Evolutionary conservation across 92 coral and sea anemone species (phyloP).

Genomic region (Chrysogorgia sp.): DNA sequence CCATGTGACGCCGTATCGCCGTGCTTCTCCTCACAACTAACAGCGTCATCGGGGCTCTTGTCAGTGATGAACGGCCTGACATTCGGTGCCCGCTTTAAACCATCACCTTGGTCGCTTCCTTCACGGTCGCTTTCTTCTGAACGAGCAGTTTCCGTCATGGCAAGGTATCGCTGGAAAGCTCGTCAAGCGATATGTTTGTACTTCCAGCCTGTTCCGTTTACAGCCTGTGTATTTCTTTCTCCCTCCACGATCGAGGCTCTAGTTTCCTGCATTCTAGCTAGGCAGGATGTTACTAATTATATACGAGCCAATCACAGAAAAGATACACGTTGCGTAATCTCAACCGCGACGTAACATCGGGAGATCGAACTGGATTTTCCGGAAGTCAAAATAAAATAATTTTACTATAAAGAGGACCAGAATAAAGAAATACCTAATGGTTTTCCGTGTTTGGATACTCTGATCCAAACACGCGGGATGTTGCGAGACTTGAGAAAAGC

Average conservation of each 20-base stretch:
- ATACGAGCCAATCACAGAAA: conserved; percentile 14
- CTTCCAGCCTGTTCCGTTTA: not conserved
- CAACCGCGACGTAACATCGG: too few relatives aligned
- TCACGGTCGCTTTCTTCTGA: not conserved
- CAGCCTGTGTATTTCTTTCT: not conserved
- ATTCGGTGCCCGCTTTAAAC: not conserved
- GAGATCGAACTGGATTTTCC: too few relatives aligned
- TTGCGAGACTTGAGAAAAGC: too few relatives aligned
- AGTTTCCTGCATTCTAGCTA: not conserved
- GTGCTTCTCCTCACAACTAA: not conserved
- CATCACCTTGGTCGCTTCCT: not conserved
- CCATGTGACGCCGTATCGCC: not conserved
- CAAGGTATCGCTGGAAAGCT: not conserved
- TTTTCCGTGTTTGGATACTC: too few relatives aligned
- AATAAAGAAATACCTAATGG: too few relatives aligned
- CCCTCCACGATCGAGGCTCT: not conserved
- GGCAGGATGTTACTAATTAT: not conserved
- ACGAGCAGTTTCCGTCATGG: not conserved
- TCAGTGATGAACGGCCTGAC: not conserved
- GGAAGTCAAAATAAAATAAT: too few relatives aligned
- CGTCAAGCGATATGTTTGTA: too few relatives aligned
- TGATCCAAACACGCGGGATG: too few relatives aligned
- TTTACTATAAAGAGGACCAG: too few relatives aligned
- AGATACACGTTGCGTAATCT: conserved; percentile 16
- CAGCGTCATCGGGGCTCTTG: not conserved